Base-by-base conservation (phyloP, 2,888 invertebrate species). In the Choristoneura rosaceana region DNA sequence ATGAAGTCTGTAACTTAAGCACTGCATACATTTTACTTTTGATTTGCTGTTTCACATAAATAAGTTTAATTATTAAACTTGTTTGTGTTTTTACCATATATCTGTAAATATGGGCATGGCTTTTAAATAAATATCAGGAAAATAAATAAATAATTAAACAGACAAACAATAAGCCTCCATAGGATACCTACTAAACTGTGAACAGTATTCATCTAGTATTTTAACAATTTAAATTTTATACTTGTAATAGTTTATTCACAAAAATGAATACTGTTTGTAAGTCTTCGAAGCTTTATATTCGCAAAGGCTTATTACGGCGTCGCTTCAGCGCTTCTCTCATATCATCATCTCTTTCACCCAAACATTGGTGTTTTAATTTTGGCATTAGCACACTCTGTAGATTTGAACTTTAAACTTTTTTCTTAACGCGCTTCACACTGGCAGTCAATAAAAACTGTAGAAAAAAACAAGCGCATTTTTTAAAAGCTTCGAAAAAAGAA, bases 281-380 rank as follows among this genome's bases (percentile, higher is more conserved):
- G n/a, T 61, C 12, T 62, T 62, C 38, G 25, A 3, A 71, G 87
- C 87, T 88, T 87, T 81, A 83, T 87, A 85, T 84, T 80, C 78
- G 84, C 87, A 82, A 82, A 68, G 77, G 86, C 86, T 88, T 82
- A 77, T 90, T 87, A 77, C 79, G 82, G 88, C 88, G 81, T 80
- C 83, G 91, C 91, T 90, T 91, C 76, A 75, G 83, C 83, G 93
- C 93, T 93, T 93, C 88, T 91, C 92, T 93, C 92, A 92, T 92
- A 90, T 78, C 79, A 79, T 78, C 64, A 34, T 79, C 76, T 76
- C 70, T 73, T 77, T 78, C 73, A 77, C 74, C 62, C 74, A 74
- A 68, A 78, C 78, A 78, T 79, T 77, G 74, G 71, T 71, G 74
- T 75, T 73, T 75, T 52, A 69, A 55, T 70, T 70, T 74, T 74